Evolutionary conservation across 2,113 vertebrate species (phyloP).

Genomic region (Semicossyphus pulcher): DNA sequence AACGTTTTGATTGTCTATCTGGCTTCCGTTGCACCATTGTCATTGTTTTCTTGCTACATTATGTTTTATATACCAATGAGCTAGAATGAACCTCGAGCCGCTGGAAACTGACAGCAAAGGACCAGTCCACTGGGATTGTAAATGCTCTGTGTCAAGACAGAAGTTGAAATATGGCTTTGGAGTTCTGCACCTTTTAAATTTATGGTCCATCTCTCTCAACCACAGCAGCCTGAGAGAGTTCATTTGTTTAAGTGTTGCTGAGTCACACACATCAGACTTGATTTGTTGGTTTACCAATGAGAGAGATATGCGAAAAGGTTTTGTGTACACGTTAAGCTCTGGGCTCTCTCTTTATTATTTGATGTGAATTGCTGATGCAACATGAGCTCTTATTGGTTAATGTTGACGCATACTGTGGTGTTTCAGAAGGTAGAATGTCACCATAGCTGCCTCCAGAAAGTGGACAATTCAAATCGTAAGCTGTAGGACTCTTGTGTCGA

Average conservation of each 20-base stretch:
- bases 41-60: background rate
- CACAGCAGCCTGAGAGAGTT: constrained; percentile 2
- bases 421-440: background rate
- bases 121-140: background rate
- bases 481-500: too few species aligned
- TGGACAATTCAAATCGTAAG: too few species aligned
- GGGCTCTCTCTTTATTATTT: background rate
- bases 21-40: too few species aligned
- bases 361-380: background rate
- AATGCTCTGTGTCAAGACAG: background rate
- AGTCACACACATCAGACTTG: constrained; percentile 15
- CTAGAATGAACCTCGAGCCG: too few species aligned
- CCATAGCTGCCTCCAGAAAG: too few species aligned
- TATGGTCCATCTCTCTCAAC: background rate
- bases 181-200: background rate
- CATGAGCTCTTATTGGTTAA: accelerated
- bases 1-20: too few species aligned
- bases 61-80: background rate
- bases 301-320: background rate
- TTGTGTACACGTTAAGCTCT: background rate
- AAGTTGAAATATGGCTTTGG: background rate
- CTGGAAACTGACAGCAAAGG: background rate
- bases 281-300: background rate
- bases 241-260: constrained; percentile 47
- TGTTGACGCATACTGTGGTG: background rate